Percentiles rank a stretch among this genome's conserved stretches.
Conservation (phyloP, 1,140 invertebrate genomes). For the Camponotus pennsylvanicus region DNA sequence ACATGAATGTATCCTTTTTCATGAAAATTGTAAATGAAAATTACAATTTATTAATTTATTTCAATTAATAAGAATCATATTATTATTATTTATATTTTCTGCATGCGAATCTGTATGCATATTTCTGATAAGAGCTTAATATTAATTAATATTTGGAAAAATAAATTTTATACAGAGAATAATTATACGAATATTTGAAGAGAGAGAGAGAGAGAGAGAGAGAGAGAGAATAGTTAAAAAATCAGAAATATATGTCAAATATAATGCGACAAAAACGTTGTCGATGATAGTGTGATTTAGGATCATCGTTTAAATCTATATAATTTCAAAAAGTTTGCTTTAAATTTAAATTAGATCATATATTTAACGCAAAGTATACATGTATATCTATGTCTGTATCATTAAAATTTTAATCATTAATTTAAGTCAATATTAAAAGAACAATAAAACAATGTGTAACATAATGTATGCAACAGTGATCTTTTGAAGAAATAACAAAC, state of each 20-base stretch:
- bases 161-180: background rate
- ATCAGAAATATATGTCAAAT: no score
- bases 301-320: background rate
- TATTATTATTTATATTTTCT: background rate
- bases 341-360: background rate
- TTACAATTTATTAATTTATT: constrained; percentile 3
- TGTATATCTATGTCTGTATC: background rate
- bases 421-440: background rate
- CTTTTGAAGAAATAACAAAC: background rate
- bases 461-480: background rate
- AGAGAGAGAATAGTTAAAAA: no score
- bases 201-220: no score
- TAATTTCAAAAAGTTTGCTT: constrained; percentile 12
- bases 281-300: background rate
- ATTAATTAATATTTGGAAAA: background rate
- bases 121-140: background rate
- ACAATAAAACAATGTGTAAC: background rate
- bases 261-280: background rate
- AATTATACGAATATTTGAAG: background rate
- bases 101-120: no score
- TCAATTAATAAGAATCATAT: background rate
- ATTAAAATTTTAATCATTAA: background rate
- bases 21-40: background rate
- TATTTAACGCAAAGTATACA: background rate
- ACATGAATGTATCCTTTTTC: background rate